phyloP scores from a whole-genome alignment of 2,113 vertebrate species.

The Hypocryptadius cinnamomeus region DNA sequence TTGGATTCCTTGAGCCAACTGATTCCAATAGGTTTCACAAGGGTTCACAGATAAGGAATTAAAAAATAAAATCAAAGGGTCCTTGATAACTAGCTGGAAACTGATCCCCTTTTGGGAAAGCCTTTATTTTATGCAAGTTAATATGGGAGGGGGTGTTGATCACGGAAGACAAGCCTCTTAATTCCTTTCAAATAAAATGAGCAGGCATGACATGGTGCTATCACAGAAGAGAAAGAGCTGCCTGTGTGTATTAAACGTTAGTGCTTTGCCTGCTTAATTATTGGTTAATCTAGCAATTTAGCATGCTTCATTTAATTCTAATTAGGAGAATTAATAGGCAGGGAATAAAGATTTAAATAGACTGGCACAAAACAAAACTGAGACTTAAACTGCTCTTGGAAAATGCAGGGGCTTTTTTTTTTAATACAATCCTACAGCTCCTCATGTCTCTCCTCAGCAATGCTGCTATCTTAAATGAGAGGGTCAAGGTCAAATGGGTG shows the following conservation, averaged over 20 bases:
- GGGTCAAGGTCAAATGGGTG: neutral
- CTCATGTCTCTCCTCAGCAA: neutral
- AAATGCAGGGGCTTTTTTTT: conserved; percentile 8
- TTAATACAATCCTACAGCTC: neutral
- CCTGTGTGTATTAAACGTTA: conserved; percentile 68
- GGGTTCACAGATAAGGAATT: conserved; percentile 41
- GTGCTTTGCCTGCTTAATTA: conserved; percentile 80
- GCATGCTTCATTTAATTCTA: conserved; percentile 86
- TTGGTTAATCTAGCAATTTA: conserved; percentile 86
- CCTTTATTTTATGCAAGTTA: conserved; percentile 45
- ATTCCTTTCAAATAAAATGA: conserved; percentile 65
- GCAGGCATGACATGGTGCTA: conserved; percentile 60
- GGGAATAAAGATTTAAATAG: conserved; percentile 74
- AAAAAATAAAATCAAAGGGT: conserved; percentile 43
- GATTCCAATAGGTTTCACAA: conserved; percentile 39
- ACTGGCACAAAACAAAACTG: conserved; percentile 72
- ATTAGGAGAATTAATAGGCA: conserved; percentile 86
- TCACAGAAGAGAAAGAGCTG: conserved; percentile 64
- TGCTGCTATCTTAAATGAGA: neutral
- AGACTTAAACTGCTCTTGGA: conserved; percentile 21
- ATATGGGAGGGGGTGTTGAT: conserved; percentile 33
- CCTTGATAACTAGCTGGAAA: conserved; percentile 40
- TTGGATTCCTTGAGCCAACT: conserved; percentile 18
- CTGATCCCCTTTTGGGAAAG: conserved; percentile 26
- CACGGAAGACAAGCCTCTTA: conserved; percentile 50